Evolutionary conservation across 2,888 invertebrate genomes (phyloP).

Genomic region (Pammene aurita): DNA sequence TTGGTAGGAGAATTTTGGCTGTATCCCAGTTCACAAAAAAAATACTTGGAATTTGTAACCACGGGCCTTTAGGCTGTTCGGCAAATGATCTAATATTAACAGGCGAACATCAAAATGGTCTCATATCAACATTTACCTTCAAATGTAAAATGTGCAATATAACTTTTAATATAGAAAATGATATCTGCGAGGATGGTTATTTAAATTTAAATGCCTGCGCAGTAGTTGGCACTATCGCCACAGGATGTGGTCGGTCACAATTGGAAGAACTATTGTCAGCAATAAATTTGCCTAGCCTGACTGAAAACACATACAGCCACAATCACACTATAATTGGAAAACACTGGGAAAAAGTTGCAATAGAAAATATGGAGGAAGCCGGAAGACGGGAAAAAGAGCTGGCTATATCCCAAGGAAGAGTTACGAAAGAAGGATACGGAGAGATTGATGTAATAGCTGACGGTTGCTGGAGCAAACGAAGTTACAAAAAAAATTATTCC

Average conservation of each 20-base stretch:
- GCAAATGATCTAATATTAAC: background rate
- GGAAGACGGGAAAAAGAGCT: background rate
- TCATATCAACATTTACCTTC: slow-evolving; percentile 1
- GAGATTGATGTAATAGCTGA: slow-evolving; percentile 37
- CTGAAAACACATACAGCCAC: no score
- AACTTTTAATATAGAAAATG: no score
- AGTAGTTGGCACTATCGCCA: no score
- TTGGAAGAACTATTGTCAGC: no score
- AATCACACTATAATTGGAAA: no score
- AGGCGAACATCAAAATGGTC: slow-evolving; percentile 1
- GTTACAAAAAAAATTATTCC: slow-evolving; percentile 35
- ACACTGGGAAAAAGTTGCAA: no score
- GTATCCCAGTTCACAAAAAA: slow-evolving; percentile 2
- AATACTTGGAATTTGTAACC: background rate
- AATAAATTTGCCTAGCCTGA: no score
- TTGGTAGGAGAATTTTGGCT: background rate
- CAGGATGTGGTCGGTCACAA: no score
- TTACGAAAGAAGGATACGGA: background rate
- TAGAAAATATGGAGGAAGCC: no score
- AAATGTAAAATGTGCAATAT: no score
- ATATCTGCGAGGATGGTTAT: no score
- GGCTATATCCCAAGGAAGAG: background rate
- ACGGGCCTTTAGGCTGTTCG: slow-evolving; percentile 11
- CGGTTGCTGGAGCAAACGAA: slow-evolving; percentile 39
- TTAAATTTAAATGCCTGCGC: no score